Evolutionary conservation across 2,888 invertebrate genomes (phyloP), one percentile per base, ranked within the genome.

Genomic region (Drosophila antonietae): DNA sequence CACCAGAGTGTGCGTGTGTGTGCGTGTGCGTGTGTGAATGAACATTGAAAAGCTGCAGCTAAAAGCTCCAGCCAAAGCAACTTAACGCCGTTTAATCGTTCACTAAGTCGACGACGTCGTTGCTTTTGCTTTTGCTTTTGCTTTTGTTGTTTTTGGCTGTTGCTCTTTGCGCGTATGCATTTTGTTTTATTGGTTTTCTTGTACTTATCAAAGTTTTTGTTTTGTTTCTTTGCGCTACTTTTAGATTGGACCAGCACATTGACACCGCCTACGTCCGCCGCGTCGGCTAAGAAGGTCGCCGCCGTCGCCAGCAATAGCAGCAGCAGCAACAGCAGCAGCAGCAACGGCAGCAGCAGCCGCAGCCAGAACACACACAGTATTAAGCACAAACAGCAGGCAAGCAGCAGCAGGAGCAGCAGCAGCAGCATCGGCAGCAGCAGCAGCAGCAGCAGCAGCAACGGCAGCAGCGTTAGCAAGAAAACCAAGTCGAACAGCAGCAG

Each of bases 181-280:
- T 61, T 56, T 60, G 31, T 44, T 69, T 63, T 47, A 57, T 67
- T 73, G 55, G 62, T 67, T 60, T 60, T 67, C 49, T 65, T 69
- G 63, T 73, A 83, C 80, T 86, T 64, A 86, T 78, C 71, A 75
- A 63, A 55, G 41, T 68, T 58, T 58, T 47, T 59, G 55, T 52
- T 60, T 63, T 76, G 47, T 65, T 71, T 46, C 46, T 46, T 46
- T 59, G 61, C 59, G 59, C 61, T 62, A 65, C 71, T 74, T 83
- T 68, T 78, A 91, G 91, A 91, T 88, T 91, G 90, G 90, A 90
- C 84, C 76, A 83, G 89, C 80, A 76, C 84, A 78, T 80, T 89
- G 80, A 79, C 90, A 78, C 81, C 88, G 78, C 81, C 72, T 49
- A 68, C 75, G 67, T 67, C 76, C 66, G 75, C 73, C 62, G 65